A percentile compares a stretch with the other conserved stretches of the same genome.
phyloP scores from a whole-genome alignment of 2,797 vertebrate species.

The Morus bassanus region DNA sequence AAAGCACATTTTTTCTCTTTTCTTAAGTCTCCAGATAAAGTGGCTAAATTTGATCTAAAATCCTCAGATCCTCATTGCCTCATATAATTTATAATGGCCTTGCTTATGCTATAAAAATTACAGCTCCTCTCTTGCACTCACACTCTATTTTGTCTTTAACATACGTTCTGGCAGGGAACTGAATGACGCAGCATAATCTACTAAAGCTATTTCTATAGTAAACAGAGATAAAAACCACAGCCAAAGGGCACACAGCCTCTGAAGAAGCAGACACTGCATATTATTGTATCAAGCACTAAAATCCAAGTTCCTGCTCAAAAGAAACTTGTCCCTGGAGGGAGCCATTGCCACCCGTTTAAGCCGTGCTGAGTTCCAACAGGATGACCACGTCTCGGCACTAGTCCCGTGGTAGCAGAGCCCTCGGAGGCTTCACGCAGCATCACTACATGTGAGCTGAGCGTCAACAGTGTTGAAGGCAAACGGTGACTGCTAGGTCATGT shows the following conservation, averaged over 20 bases:
- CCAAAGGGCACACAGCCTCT: neutral
- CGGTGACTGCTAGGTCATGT: accelerated
- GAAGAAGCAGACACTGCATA: neutral
- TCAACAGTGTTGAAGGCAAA: accelerated
- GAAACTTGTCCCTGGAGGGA: neutral
- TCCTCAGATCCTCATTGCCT: neutral
- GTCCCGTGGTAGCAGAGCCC: neutral
- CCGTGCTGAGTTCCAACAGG: accelerated
- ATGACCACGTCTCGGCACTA: accelerated
- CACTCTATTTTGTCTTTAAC: neutral
- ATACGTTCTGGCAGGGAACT: neutral
- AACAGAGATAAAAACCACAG: slow-evolving; percentile 35
- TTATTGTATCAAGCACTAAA: accelerated
- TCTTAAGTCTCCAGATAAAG: neutral
- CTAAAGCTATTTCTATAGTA: slow-evolving; percentile 31
- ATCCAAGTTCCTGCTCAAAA: neutral
- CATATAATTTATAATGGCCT: neutral
- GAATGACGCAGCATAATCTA: slow-evolving; percentile 33
- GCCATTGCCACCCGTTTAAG: accelerated
- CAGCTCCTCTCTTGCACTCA: neutral
- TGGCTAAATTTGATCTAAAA: slow-evolving; percentile 27
- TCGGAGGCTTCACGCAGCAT: accelerated
- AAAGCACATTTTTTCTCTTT: slow-evolving; percentile 34
- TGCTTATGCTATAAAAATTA: neutral
- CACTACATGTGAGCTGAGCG: accelerated